Evolutionary conservation across 2,113 vertebrate genomes (phyloP).

Genomic region (Eulemur macaco): DNA sequence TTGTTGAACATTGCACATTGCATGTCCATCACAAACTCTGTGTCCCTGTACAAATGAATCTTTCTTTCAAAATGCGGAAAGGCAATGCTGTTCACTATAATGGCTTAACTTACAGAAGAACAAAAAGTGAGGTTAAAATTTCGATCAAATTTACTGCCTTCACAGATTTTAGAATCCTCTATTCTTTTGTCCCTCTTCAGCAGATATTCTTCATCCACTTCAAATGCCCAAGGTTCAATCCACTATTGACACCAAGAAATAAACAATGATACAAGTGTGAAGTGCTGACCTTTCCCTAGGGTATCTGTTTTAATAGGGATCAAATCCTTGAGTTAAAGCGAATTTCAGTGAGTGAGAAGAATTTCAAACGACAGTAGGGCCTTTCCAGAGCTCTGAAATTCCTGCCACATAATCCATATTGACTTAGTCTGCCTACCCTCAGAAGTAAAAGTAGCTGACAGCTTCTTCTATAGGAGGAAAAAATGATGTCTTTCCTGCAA

Average conservation of each 20-base stretch:
- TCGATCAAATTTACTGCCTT: not conserved
- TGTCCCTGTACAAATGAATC: not conserved
- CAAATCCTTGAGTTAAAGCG: not conserved
- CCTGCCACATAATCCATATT: not conserved
- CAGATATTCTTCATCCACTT: not conserved
- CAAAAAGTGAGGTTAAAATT: not conserved
- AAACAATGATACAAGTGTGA: not conserved
- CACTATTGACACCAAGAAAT: not conserved
- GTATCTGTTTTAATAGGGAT: not conserved
- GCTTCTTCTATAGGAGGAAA: not conserved
- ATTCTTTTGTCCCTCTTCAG: not conserved
- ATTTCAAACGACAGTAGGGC: not conserved
- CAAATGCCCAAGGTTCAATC: not conserved
- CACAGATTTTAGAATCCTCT: not conserved
- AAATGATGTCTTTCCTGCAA: not conserved
- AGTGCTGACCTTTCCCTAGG: not conserved
- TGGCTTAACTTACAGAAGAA: not conserved
- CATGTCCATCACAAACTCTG: not conserved
- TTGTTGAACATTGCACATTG: fast-evolving
- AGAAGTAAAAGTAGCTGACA: not conserved
- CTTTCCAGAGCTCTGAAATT: not conserved
- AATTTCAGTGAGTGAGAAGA: not conserved
- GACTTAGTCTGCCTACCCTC: not conserved
- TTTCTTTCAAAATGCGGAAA: not conserved
- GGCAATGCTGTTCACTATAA: not conserved